Evolutionary conservation across 2,113 vertebrate species (phyloP).

Genomic region (Lophotis ruficrista): DNA sequence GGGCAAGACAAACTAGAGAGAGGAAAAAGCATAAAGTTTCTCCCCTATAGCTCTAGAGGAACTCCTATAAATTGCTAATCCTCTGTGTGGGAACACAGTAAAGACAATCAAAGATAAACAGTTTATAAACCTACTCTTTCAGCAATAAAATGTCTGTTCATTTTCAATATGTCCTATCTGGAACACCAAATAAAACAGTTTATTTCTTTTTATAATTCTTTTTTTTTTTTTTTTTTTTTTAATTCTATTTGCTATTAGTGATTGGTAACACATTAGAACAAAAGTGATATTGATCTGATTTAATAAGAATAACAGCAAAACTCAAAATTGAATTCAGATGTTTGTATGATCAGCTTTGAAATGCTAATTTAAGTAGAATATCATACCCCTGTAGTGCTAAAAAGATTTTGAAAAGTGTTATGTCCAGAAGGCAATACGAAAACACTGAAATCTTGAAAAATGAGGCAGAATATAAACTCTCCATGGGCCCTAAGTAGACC

Average conservation of each 20-base stretch:
- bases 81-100: not conserved
- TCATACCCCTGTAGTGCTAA: not conserved
- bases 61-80: not conserved
- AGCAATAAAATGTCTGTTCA: not conserved
- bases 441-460: not conserved
- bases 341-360: not conserved
- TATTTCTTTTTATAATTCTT: no score
- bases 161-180: not conserved
- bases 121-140: not conserved
- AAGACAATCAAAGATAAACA: not conserved
- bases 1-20: not conserved
- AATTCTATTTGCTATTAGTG: not conserved
- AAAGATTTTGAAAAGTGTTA: fast-evolving
- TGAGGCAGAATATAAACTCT: not conserved
- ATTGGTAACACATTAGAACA: not conserved
- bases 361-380: not conserved
- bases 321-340: not conserved
- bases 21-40: not conserved
- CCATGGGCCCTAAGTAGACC: not conserved
- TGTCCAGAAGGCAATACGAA: not conserved
- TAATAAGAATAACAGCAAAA: not conserved
- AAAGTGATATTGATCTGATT: not conserved
- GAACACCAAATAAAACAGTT: not conserved
- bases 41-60: not conserved
- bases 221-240: no score